Percentiles rank a stretch among this genome's conserved stretches.
Evolutionary conservation across 2,113 vertebrate genomes (phyloP).

Genomic region (Hydrolagus affinis): DNA sequence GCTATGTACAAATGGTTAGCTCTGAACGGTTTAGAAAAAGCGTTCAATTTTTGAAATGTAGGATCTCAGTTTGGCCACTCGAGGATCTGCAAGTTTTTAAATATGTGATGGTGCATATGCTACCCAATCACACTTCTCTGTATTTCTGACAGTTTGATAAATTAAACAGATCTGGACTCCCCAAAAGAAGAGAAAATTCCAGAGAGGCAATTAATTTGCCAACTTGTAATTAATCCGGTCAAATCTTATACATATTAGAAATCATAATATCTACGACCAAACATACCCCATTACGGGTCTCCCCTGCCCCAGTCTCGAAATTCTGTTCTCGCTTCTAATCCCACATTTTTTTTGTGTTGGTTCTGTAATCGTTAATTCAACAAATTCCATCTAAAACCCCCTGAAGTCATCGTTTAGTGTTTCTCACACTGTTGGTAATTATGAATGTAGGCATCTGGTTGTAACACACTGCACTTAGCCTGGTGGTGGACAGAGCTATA

Average conservation of each 20-base stretch:
- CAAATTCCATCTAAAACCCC: conserved; percentile 6
- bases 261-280: background rate
- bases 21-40: background rate
- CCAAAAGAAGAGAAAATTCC: background rate
- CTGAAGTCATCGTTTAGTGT: background rate
- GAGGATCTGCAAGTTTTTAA: background rate
- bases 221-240: background rate
- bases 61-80: background rate
- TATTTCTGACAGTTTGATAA: background rate
- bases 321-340: conserved; percentile 9
- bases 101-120: background rate
- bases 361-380: background rate
- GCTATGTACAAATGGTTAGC: background rate
- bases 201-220: background rate
- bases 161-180: background rate
- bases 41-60: background rate
- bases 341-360: background rate
- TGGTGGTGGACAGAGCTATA: conserved; percentile 56
- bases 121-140: background rate
- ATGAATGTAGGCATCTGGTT: background rate
- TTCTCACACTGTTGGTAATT: conserved; percentile 16
- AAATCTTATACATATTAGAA: conserved; percentile 9
- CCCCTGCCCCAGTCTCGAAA: background rate
- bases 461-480: background rate
- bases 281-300: background rate